Evolutionary conservation across 2,888 invertebrate species (phyloP).

Genomic region (Rotaria macrura): DNA sequence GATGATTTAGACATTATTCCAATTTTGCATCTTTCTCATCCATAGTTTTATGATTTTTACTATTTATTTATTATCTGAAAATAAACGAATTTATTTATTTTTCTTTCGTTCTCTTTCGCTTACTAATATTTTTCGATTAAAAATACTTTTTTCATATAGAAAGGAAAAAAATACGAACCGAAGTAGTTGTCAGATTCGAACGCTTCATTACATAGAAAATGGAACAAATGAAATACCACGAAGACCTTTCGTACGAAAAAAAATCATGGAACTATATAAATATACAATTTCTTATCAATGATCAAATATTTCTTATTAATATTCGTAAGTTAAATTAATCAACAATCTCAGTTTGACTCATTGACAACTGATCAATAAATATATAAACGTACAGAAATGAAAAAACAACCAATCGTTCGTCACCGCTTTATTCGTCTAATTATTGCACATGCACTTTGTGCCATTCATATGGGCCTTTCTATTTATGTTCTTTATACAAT

Average conservation of each 20-base stretch:
- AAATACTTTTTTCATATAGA: too few species aligned
- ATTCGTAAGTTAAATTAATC: neutral
- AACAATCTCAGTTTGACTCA: too few species aligned
- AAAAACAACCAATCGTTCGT: neutral
- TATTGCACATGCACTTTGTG: conserved; percentile 24
- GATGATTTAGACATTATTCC: neutral
- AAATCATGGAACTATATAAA: neutral
- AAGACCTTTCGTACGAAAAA: neutral
- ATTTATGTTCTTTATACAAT: conserved; percentile 25
- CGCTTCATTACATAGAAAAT: neutral
- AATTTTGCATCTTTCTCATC: neutral
- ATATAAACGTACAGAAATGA: neutral
- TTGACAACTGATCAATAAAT: too few species aligned
- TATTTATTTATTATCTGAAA: neutral
- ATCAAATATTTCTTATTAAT: neutral
- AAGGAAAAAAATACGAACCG: neutral
- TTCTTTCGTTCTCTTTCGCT: too few species aligned
- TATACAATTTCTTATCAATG: neutral
- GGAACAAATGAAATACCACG: neutral
- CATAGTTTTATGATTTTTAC: neutral
- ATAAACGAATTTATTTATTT: too few species aligned
- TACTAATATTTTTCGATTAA: too few species aligned
- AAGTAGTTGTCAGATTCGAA: neutral
- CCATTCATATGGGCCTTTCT: conserved; percentile 26
- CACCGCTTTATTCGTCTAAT: conserved; percentile 23